Evolutionary conservation across 2,888 invertebrate genomes (phyloP), one percentile per base, ranked within the genome.

Genomic region (Frankliniella fusca): DNA sequence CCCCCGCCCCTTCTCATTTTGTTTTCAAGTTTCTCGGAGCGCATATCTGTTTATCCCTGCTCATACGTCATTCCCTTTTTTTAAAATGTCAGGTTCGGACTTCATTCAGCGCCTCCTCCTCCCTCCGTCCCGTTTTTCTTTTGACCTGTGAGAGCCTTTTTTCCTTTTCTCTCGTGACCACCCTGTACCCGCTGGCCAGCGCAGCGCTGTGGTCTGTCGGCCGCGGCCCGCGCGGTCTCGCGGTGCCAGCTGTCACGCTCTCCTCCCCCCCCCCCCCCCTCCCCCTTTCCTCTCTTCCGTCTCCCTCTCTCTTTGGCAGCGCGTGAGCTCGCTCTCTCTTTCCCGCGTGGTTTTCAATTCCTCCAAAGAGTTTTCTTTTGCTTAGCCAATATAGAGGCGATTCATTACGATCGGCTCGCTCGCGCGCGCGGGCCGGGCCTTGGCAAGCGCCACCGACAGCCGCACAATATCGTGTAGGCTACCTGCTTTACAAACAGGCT

Each of bases 401-500:
- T 54, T 54, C 54, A 54, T 54, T 38, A 38, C 38, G 3, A 38
- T 38, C 18, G 54, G 54, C 54, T 5, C 18, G 54, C 15, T 15
- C 5, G 10, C 54, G 20, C 18, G 54, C 15, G 15, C 5, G 10
- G 18, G 54, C 54, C n/a, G n/a, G n/a, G 18, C 15, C 54, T 54
- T 54, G 54, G 54, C 54, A 54, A 54, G 54, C 54, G 54, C 54
- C 54, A 12, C 3, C 38, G 38, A 38, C 38, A 38, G 38, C 38
- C 38, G 38, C 38, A 38, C 38, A 38, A 38, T 38, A 38, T 20
- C 54, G 54, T 54, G 54, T 54, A 54, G 70, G 23, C 70, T 76
- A 76, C 70, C 70, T 76, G 70, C 27, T 76, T 76, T 27, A 76
- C 70, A 76, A 76, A 76, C 70, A 27, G 70, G 70, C 23, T 76